phyloP scores from a whole-genome alignment of 1,140 invertebrate genomes.

The Drosophila elegans region DNA sequence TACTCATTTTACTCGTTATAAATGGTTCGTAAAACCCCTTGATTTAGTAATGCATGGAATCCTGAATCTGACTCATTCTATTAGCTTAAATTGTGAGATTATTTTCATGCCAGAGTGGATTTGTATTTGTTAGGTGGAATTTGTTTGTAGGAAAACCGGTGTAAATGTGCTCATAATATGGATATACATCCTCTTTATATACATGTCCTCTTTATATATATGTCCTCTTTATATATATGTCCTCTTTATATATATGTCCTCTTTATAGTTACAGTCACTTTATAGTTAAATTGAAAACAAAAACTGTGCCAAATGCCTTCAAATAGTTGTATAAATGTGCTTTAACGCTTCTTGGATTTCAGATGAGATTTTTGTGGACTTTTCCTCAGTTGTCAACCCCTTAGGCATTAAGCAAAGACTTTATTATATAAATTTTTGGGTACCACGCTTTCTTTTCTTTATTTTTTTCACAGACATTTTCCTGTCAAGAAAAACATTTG shows the following conservation, averaged over 20 bases:
- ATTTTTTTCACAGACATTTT: conserved; percentile 5
- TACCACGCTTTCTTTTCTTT: neutral
- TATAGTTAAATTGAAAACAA: neutral
- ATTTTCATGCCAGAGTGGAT: conserved; percentile 12
- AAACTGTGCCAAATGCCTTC: neutral
- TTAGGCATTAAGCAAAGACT: conserved; percentile 7
- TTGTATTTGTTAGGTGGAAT: conserved; percentile 24
- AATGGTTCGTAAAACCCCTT: conserved; percentile 40
- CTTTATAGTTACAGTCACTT: too few species aligned
- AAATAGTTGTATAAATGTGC: neutral
- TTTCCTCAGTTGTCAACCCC: conserved; percentile 20
- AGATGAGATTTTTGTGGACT: conserved; percentile 4
- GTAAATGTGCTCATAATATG: neutral
- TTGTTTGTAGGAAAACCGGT: neutral
- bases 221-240: neutral
- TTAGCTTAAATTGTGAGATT: conserved; percentile 6
- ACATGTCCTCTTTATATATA: too few species aligned
- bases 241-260: neutral
- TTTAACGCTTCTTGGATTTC: neutral
- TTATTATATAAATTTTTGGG: neutral
- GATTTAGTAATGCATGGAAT: conserved; percentile 17
- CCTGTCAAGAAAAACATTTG: conserved; percentile 62
- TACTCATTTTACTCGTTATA: conserved; percentile 21
- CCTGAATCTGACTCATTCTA: conserved; percentile 24
- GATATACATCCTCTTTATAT: too few species aligned